Evolutionary conservation across 2,888 invertebrate genomes (phyloP), one percentile per base, ranked within the genome.

Genomic region (Himalopsyche japonica): DNA sequence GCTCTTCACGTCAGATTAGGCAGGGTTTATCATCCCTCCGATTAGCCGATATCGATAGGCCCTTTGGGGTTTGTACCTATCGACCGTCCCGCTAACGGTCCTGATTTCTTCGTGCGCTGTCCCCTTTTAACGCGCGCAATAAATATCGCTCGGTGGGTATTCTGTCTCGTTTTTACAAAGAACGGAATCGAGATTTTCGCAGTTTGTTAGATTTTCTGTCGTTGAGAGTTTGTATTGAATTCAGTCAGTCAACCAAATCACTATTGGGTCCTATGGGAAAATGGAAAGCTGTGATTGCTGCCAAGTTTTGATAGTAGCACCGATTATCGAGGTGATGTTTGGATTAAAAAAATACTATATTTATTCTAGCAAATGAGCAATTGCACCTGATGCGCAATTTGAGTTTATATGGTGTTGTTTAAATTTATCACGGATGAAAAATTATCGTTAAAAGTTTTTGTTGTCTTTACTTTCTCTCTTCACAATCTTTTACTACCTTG

Each of bases 1-100:
- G 84, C 85, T 82, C 85, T 86, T 86, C 86, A 86, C 86, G 86
- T 86, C 83, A 83, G 86, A 86, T 86, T 86, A 83, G 81, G 76
- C 83, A 79, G 70, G 86, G 80, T 82, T 84, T 84, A 86, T 84
- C 86, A 77, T 79, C 80, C 83, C 79, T 82, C 32, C 48, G 80
- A 82, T 76, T 80, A 76, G 80, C 80, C 76, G 80, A 49, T 76
- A 83, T 83, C 83, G 83, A 83, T 83, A 77, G 70, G 82, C 79
- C 79, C 76, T 43, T 47, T 64, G 37, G 43, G 79, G 82, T 27
- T 77, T 76, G 49, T 30, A 24, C 47, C 82, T 47, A 76, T 77
- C 48, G 32, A 76, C 80, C 37, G 37, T 34, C 27, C 80, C 27
- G 27, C 12, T 27, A 70, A 70, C 70, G 70, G 70, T 70, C 70